Percentiles rank a stretch among this genome's conserved stretches.
These are phyloP conservation scores for Emmelina monodactyla DNA, from an alignment of 2,888 invertebrate genomes.

Conservation along the genomic window DNA sequence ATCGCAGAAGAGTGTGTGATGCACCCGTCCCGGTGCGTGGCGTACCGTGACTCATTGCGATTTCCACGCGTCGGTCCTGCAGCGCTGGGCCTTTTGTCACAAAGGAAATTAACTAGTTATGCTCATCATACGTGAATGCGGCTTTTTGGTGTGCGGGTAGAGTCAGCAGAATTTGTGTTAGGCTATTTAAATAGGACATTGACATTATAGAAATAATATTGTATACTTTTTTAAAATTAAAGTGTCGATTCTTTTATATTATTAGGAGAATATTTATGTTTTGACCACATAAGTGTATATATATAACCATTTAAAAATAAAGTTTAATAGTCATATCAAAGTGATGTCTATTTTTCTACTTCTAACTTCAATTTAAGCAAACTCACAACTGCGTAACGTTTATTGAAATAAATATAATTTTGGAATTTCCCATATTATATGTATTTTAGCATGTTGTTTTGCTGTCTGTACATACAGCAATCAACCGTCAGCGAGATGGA, in stretches of 20 bases:
- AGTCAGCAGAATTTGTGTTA: conserved; percentile 21
- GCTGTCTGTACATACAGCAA: conserved; percentile 42
- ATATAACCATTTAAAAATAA: background rate
- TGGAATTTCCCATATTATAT: too few relatives aligned
- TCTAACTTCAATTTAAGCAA: background rate
- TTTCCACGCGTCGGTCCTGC: conserved; percentile 64
- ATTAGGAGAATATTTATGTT: background rate
- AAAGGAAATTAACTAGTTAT: conserved; percentile 66
- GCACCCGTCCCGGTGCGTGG: conserved; percentile 36
- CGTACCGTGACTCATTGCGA: conserved; percentile 62
- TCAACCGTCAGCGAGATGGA: conserved; percentile 63
- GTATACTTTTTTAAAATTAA: background rate
- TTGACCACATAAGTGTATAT: background rate
- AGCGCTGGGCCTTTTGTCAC: conserved; percentile 58
- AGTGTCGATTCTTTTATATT: background rate
- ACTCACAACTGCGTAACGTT: too few relatives aligned
- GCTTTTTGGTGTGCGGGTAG: conserved; percentile 29
- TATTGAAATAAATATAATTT: too few relatives aligned
- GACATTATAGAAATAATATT: background rate
- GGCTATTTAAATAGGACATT: background rate
- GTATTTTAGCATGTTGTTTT: conserved; percentile 22
- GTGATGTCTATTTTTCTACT: background rate
- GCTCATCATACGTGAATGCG: conserved; percentile 26
- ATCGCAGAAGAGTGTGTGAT: too few relatives aligned
- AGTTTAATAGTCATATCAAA: background rate